Percentiles rank a stretch among this genome's conserved stretches.
These are phyloP conservation scores for Neodontobutis hainanensis DNA, from an alignment of 2,113 vertebrate species.

Conservation along the genomic window DNA sequence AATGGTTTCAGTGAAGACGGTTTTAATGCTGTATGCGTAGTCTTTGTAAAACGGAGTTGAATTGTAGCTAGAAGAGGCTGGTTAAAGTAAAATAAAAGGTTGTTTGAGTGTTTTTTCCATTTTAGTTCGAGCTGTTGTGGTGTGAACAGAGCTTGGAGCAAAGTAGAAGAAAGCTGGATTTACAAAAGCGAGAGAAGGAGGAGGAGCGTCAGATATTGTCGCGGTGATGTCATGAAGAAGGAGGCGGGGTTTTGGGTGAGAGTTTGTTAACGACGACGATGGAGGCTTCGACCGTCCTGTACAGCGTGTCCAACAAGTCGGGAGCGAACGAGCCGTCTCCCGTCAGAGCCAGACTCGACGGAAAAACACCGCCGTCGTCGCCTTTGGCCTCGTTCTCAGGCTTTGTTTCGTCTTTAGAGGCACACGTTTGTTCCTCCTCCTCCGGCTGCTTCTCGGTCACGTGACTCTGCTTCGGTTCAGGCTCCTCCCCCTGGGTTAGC, in stretches of 20 bases:
- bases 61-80: too few species aligned
- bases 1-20: too few species aligned
- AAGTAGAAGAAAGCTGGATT: not conserved
- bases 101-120: too few species aligned
- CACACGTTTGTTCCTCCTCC: conserved; percentile 17
- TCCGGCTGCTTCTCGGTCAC: conserved; percentile 33
- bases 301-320: conserved; percentile 95
- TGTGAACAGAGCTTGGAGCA: not conserved
- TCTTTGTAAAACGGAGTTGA: too few species aligned
- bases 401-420: conserved; percentile 43
- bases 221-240: conserved; percentile 91
- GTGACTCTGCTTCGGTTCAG: conserved; percentile 43
- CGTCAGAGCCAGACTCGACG: conserved; percentile 80
- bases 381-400: conserved; percentile 73
- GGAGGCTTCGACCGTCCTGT: conserved; percentile 95
- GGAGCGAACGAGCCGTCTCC: conserved; percentile 78
- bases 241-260: conserved; percentile 85
- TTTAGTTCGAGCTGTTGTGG: not conserved
- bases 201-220: conserved; percentile 67
- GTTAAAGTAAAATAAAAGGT: too few species aligned
- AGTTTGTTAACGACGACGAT: conserved; percentile 94
- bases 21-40: too few species aligned
- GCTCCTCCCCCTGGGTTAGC: conserved; percentile 71
- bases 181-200: conserved; percentile 38
- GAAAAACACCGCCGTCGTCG: conserved; percentile 84